Evolutionary conservation across 2,113 vertebrate species (phyloP).

Genomic region (Alectura lathami): DNA sequence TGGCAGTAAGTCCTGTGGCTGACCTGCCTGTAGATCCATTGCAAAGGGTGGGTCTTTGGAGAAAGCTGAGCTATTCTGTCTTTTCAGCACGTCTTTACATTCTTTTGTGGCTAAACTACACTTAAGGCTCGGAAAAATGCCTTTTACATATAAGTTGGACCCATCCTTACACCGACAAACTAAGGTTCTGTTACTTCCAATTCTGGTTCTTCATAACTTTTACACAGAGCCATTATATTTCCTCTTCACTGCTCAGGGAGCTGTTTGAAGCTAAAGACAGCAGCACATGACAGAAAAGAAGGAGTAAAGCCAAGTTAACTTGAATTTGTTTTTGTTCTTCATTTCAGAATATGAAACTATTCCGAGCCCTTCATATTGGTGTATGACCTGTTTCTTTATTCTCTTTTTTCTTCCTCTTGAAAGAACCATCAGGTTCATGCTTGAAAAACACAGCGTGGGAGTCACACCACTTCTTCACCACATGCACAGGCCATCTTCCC

Average conservation of each 20-base stretch:
- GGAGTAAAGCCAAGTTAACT: background rate
- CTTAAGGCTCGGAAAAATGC: background rate
- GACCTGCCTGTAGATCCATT: background rate
- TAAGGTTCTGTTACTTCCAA: background rate
- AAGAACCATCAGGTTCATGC: background rate
- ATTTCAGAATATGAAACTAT: background rate
- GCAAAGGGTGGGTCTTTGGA: background rate
- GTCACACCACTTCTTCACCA: background rate
- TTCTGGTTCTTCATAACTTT: background rate
- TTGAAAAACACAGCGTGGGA: background rate
- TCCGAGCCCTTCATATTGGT: background rate
- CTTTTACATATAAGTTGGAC: background rate
- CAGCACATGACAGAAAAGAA: background rate
- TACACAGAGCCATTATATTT: background rate
- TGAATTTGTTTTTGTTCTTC: background rate
- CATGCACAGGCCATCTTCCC: background rate
- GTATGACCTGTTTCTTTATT: fast-evolving
- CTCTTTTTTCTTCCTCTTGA: background rate
- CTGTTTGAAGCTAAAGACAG: background rate
- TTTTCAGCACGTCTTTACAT: background rate
- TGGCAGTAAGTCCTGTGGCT: background rate
- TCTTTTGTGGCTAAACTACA: background rate
- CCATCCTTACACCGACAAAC: background rate
- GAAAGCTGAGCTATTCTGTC: background rate
- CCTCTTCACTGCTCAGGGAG: background rate